Base-by-base conservation (phyloP, 1,140 invertebrate species). In the Ditylenchus dipsaci region DNA sequence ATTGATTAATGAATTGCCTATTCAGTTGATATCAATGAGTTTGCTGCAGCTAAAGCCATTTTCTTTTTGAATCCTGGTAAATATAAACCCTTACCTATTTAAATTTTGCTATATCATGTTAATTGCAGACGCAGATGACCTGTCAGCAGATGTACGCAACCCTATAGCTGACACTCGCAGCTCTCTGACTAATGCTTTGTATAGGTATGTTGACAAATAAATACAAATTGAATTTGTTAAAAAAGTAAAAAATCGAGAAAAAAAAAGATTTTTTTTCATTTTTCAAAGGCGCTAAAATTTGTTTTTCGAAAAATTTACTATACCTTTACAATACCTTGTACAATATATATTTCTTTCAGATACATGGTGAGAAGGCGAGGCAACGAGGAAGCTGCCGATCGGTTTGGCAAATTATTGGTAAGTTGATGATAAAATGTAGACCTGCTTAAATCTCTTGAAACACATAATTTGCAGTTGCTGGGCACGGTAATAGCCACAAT, bases 1-100 rank as follows among this genome's bases (percentile, higher is more conserved):
- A 21, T 53, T 53, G 8, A 53, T 7, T 7, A 53, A 53, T 21
- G 23, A 15, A 53, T 53, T 53, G 3, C 11, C 11, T 53, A 26
- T 53, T 53, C 15, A 53, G 49, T 21, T 53, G 81, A 82, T 63
- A 69, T 63, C 15, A 77, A 81, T 49, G 80, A 82, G 59, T 83
- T 83, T 65, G 75, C 80, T 33, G 80, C 80, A 1, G 76, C 75
- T 30, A 83, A 82, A 63, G 77, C 81, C 5, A 81, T 82, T 42
- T 82, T 82, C 68, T 82, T 82, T 63, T 57, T 82, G n/a, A 82
- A 82, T 76, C 80, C 80, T 26, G 78, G 78, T 82, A 65, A 58
- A 30, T 63, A 33, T 68, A 47, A n/a, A n/a, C n/a, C n/a, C n/a
- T 47, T 59, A 65, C 29, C 57, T 65, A 47, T 63, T 64, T 70